A percentile compares a stretch with the other conserved stretches of the same genome.
Evolutionary conservation across 2,113 vertebrate genomes (phyloP).

Genomic region (Phoxinus phoxinus): DNA sequence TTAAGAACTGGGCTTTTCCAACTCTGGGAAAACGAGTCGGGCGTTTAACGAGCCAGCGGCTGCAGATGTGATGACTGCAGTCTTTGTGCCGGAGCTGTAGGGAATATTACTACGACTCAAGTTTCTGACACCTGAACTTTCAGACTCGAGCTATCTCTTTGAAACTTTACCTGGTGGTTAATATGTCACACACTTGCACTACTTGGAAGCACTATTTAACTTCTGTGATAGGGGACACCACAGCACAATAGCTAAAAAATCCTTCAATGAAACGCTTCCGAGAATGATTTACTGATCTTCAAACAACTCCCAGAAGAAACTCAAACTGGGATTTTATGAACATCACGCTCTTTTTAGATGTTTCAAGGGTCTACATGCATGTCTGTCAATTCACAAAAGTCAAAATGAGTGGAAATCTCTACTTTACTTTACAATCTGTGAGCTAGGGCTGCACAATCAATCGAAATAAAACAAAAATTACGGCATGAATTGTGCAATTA

Average conservation of each 20-base stretch:
- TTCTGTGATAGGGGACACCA: neutral
- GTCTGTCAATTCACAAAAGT: neutral
- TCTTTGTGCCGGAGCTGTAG: conserved; percentile 26
- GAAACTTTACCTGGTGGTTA: conserved; percentile 10
- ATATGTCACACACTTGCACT: conserved; percentile 4
- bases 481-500: neutral
- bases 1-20: neutral
- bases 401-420: no score
- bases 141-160: conserved; percentile 11
- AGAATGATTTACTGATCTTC: neutral
- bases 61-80: conserved; percentile 36
- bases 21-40: neutral
- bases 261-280: neutral
- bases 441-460: no score
- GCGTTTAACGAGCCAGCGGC: conserved; percentile 17
- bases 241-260: neutral
- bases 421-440: no score
- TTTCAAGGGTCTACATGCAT: neutral
- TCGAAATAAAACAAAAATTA: neutral
- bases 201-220: conserved; percentile 2
- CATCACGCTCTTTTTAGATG: neutral
- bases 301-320: neutral
- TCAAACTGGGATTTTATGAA: neutral
- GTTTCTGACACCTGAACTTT: conserved; percentile 35
- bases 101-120: neutral